Evolutionary conservation across 2,888 invertebrate genomes (phyloP), one percentile per base, ranked within the genome.

Genomic region (Agrotis exclamationis): DNA sequence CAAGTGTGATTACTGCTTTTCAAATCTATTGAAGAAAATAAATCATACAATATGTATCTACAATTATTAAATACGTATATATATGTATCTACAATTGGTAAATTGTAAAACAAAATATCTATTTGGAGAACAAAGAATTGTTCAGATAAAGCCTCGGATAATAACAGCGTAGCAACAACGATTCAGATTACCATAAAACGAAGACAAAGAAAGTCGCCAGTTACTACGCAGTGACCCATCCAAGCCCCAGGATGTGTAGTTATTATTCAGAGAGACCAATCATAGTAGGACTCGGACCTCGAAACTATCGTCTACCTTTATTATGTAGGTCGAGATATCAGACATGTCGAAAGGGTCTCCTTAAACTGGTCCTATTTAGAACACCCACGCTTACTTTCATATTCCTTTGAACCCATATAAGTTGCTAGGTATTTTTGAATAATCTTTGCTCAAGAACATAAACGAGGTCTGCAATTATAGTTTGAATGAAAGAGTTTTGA

Each of bases 131-230:
- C 56, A 76, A 80, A 65, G 53, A 62, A 51, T 44, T 64, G n/a
- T 59, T 60, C 20, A 20, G 13, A 51, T 39, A n/a, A 45, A 76
- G 33, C 24, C 28, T 59, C 33, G 18, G 33, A 63, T 58, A 58
- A 44, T 54, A 75, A 79, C 71, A 57, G 44, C 62, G 51, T 57
- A 63, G 57, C 65, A 65, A 65, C 59, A 77, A 83, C 79, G 70
- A 76, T 79, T 69, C 67, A 60, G 66, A 82, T 85, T 81, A 76
- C 80, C 85, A 83, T 85, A 83, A 86, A 86, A 76, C 64, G 76
- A 71, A 88, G 88, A 89, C 88, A 90, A 90, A 90, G 89, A 88
- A 88, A 85, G 76, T 83, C 74, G 70, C 78, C 82, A 70, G 77
- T 83, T 85, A 90, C 81, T 90, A 79, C 86, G 85, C 86, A 87